Base-by-base conservation (phyloP, 1,140 invertebrate species). In the Drosophila orosa region DNA sequence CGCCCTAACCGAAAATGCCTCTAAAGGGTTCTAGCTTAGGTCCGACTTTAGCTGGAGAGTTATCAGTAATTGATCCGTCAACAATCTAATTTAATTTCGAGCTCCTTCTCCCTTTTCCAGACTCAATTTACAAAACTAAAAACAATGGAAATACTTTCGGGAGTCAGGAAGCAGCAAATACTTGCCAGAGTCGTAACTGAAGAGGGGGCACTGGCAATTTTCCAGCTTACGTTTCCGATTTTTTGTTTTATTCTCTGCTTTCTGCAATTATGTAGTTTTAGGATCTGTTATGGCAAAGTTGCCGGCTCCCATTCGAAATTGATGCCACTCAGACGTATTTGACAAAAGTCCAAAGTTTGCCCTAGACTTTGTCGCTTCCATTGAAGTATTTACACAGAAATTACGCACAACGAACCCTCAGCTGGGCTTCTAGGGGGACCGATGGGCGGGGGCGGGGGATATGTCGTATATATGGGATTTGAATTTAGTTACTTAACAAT, bases 331-430 rank as follows among this genome's bases (percentile, higher is more conserved):
- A 68, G 61, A 72, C 60, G 48, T 69, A 56, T 68, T 82, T 65
- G 74, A 78, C 61, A 66, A 48, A 75, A 65, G 55, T 62, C 63
- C 27, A 40, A 72, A 75, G 61, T 82, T 85, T 76, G 62, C 59
- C 69, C 66, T 56, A 57, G 61, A 56, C 37, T 81, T 65, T 68
- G 44, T 50, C 42, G 29, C 40, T 74, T 59, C 50, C 42, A 73
- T 71, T 82, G 40, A 76, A 80, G 59, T 86, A 89, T 87, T 86
- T 86, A 86, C 83, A 89, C 56, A 63, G 60, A 83, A 80, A 72
- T 73, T 69, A 76, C 63, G 56, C 66, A 79, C 62, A 82, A 73
- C 58, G 72, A 63, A 40, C 37, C 33, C 39, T 40, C 9, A 29
- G 22, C 17, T 19, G 59, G 68, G 48, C 25, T 48, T 31, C 19